Evolutionary conservation across 2,888 invertebrate genomes (phyloP).

Genomic region (Actias luna): DNA sequence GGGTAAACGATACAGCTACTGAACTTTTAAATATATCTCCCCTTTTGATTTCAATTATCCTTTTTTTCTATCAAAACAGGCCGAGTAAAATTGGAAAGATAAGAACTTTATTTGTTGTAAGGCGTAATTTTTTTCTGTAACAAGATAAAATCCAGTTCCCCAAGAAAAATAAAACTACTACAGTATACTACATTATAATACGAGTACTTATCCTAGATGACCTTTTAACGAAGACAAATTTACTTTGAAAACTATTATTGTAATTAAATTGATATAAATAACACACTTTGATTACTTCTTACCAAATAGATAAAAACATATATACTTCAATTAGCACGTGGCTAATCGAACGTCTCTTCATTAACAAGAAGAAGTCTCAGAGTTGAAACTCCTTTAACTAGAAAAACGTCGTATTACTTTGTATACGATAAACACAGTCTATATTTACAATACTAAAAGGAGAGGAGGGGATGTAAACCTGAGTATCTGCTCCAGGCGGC

Average conservation of each 20-base stretch:
- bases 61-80: constrained; percentile 3
- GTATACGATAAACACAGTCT: too few species aligned
- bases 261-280: not conserved
- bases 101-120: not conserved
- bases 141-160: too few species aligned
- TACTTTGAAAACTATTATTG: not conserved
- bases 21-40: constrained; percentile 33
- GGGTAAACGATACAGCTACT: constrained; percentile 44
- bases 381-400: not conserved
- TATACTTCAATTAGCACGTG: not conserved
- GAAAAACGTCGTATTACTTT: not conserved
- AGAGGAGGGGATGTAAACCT: not conserved
- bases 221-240: not conserved
- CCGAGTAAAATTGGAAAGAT: not conserved
- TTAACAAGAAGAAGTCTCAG: not conserved
- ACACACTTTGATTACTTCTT: not conserved
- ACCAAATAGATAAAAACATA: not conserved
- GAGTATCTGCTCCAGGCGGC: not conserved
- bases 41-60: constrained; percentile 36
- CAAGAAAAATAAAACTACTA: too few species aligned
- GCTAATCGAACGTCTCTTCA: not conserved
- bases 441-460: not conserved
- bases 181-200: not conserved
- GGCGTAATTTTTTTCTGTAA: too few species aligned
- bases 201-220: not conserved